Percentiles rank a stretch among this genome's conserved stretches.
phyloP scores from a whole-genome alignment of 2,797 vertebrate genomes.

The Sebastes umbrosus region DNA sequence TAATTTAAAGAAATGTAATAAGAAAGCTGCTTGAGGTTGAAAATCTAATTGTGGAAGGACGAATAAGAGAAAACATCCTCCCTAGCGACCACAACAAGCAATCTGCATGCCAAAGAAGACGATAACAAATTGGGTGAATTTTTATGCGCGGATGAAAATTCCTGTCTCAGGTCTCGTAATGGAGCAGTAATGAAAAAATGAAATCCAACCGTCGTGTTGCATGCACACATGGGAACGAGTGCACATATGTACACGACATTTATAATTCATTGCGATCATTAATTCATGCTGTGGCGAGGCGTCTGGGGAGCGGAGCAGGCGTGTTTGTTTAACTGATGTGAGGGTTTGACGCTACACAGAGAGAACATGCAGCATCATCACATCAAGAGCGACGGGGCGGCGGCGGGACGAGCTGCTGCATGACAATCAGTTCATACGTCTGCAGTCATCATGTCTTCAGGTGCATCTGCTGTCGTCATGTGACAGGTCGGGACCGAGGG shows the following conservation, averaged over 20 bases:
- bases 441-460: neutral
- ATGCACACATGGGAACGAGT: conserved; percentile 25
- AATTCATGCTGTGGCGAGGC: conserved; percentile 41
- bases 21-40: conserved; percentile 71
- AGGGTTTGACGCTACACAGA: conserved; percentile 17
- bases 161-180: conserved; percentile 54
- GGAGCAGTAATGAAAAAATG: conserved; percentile 55
- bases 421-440: neutral
- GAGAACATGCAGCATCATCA: conserved; percentile 18
- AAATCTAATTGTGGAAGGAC: conserved; percentile 70
- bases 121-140: conserved; percentile 65
- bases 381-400: neutral
- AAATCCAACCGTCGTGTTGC: conserved; percentile 7
- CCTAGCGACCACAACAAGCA: conserved; percentile 28
- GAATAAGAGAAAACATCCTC: conserved; percentile 40
- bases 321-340: conserved; percentile 48
- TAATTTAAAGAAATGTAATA: conserved; percentile 72
- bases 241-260: conserved; percentile 57
- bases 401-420: neutral
- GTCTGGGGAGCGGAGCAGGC: conserved; percentile 30
- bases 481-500: neutral
- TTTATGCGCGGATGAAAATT: conserved; percentile 55
- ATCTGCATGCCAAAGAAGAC: conserved; percentile 70
- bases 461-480: neutral
- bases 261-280: conserved; percentile 70